These are phyloP conservation scores for Morpho deidamia DNA, from an alignment of 2,888 invertebrate genomes.

Conservation along the genomic window DNA sequence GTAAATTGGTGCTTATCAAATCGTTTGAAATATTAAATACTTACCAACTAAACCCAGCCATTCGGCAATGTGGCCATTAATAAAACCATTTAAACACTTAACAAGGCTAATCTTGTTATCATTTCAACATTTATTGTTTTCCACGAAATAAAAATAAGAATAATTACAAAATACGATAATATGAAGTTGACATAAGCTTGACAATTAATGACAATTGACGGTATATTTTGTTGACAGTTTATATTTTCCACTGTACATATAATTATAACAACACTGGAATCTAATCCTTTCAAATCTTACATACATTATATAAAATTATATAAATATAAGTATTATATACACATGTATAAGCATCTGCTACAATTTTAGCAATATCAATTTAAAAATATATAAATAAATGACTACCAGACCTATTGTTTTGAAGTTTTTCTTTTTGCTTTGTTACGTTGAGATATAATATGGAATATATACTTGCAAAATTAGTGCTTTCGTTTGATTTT, in stretches of 20 bases:
- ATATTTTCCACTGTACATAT: background rate
- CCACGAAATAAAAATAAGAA: constrained; percentile 30
- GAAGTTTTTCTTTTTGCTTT: no score
- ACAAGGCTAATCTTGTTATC: constrained; percentile 36
- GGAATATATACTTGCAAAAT: no score
- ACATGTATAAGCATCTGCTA: no score
- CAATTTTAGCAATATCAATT: no score
- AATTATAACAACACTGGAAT: no score
- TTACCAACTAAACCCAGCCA: constrained; percentile 79
- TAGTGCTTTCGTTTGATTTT: no score
- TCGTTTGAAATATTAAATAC: constrained; percentile 30
- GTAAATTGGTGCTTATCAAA: constrained; percentile 41
- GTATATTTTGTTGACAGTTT: background rate
- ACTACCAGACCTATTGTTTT: no score
- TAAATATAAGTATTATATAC: no score
- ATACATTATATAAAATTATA: no score
- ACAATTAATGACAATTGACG: background rate
- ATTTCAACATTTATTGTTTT: constrained; percentile 35
- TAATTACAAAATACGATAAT: constrained; percentile 19
- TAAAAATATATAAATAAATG: no score
- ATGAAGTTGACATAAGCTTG: constrained; percentile 19
- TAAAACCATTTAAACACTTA: constrained; percentile 46
- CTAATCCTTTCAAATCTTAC: no score
- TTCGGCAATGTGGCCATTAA: constrained; percentile 76
- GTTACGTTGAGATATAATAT: no score